phyloP scores from a whole-genome alignment of 2,797 vertebrate genomes.

The Chrysocyon brachyurus region DNA sequence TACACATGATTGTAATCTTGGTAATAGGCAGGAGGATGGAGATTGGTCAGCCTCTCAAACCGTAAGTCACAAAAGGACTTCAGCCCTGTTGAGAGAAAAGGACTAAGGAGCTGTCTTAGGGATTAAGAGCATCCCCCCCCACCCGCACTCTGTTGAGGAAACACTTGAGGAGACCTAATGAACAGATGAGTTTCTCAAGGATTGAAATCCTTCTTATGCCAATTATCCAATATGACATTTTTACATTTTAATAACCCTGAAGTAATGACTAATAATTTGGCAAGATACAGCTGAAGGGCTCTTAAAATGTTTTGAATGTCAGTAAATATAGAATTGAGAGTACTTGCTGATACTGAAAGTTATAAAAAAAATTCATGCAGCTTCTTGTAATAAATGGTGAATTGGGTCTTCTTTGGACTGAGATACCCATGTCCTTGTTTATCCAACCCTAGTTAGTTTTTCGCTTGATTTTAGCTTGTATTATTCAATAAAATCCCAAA shows the following conservation, averaged over 20 bases:
- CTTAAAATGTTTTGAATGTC: neutral
- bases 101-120: neutral
- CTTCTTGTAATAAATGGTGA: neutral
- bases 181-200: neutral
- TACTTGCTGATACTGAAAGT: neutral
- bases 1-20: neutral
- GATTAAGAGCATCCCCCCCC: neutral
- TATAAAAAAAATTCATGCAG: neutral
- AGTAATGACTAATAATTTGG: neutral
- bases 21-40: neutral
- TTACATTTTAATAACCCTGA: slow-evolving; percentile 28
- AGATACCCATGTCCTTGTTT: neutral
- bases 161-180: slow-evolving; percentile 28
- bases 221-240: neutral
- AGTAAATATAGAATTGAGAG: neutral
- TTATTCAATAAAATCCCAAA: slow-evolving; percentile 2
- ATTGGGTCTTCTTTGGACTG: neutral
- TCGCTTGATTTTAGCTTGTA: slow-evolving; percentile 30
- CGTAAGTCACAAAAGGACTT: neutral
- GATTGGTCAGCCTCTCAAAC: neutral
- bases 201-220: slow-evolving; percentile 35
- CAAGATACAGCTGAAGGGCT: neutral
- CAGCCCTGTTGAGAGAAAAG: neutral
- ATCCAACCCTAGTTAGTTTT: slow-evolving; percentile 19
- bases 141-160: neutral